phyloP scores from a whole-genome alignment of 2,888 invertebrate species.

The Malacosoma neustria region DNA sequence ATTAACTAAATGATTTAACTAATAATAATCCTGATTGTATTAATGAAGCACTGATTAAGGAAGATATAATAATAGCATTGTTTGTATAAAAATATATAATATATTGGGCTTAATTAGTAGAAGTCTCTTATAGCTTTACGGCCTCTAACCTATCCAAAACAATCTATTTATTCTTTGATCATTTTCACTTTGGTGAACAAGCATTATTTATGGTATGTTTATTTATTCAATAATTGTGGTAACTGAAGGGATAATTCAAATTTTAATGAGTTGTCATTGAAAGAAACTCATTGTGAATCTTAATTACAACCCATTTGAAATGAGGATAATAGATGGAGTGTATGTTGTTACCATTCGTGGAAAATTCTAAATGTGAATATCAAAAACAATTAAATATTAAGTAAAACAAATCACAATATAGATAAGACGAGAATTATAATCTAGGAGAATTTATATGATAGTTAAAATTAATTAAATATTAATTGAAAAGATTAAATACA shows the following conservation, averaged over 20 bases:
- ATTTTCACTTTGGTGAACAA: neutral
- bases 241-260: neutral
- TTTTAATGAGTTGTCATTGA: neutral
- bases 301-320: neutral
- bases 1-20: no score
- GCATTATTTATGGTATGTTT: neutral
- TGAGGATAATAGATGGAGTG: neutral
- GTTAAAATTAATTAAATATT: neutral
- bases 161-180: no score
- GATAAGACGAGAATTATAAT: conserved; percentile 3
- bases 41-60: no score
- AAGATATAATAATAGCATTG: no score
- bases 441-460: neutral
- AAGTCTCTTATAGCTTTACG: no score
- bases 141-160: no score
- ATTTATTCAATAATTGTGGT: neutral
- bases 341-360: neutral
- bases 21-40: no score
- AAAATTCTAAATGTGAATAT: neutral
- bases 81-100: no score
- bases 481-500: no score
- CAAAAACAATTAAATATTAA: neutral
- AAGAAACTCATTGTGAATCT: no score
- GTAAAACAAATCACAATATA: conserved; percentile 2
- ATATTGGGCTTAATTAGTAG: no score